Percentiles rank a stretch among this genome's conserved stretches.
These are phyloP conservation scores for Ptilonorhynchus violaceus DNA, from an alignment of 2,113 vertebrate species.

Conservation along the genomic window DNA sequence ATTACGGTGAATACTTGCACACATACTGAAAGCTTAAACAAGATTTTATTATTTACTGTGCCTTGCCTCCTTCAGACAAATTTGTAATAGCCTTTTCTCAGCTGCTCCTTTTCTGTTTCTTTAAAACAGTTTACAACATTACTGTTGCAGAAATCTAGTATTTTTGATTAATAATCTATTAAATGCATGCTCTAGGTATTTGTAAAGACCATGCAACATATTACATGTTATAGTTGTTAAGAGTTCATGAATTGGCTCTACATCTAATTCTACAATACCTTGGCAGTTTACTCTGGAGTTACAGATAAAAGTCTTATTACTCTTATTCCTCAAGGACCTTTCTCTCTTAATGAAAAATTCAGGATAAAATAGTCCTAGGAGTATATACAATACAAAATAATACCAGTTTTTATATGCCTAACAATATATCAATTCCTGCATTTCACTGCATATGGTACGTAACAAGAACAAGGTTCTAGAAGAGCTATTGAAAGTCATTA, in stretches of 20 bases:
- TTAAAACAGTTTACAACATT: neutral
- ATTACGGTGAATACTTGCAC: neutral
- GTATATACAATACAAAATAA: neutral
- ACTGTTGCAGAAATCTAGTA: neutral
- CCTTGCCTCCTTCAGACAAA: neutral
- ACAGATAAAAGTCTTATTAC: neutral
- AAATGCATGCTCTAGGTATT: neutral
- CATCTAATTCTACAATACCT: neutral
- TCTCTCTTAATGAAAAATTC: neutral
- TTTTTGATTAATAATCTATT: constrained; percentile 4
- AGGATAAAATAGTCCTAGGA: neutral
- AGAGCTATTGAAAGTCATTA: neutral
- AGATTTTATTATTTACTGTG: neutral
- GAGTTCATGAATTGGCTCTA: neutral
- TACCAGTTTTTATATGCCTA: neutral
- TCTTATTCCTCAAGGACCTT: neutral
- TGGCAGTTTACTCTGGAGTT: neutral
- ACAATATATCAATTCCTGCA: neutral
- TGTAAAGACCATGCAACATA: neutral
- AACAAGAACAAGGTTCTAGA: neutral
- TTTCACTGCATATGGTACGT: neutral
- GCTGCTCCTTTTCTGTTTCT: neutral
- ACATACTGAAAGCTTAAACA: neutral
- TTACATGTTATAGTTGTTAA: neutral
- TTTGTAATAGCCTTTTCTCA: neutral